These are phyloP conservation scores for Tenthredo notha DNA, from an alignment of 2,888 invertebrate species.

Conservation along the genomic window DNA sequence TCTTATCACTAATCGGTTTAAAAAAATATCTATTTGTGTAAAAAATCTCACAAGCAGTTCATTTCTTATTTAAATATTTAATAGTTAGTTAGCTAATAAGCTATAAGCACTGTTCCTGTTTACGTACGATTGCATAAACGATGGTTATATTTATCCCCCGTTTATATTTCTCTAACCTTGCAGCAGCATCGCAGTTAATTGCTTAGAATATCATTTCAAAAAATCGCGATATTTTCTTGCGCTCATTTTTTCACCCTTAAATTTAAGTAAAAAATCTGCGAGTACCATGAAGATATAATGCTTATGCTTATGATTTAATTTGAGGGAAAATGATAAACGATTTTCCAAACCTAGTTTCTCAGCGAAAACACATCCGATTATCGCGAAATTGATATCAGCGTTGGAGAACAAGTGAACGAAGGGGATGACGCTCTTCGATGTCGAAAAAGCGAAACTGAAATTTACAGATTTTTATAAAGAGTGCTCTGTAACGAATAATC, in stretches of 20 bases:
- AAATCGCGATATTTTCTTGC: background rate
- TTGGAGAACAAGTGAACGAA: no score
- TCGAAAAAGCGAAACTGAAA: no score
- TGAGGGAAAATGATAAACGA: no score
- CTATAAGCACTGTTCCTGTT: constrained; percentile 14
- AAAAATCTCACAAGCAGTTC: background rate
- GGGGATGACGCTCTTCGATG: no score
- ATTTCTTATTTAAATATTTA: background rate
- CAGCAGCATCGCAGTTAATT: constrained; percentile 9
- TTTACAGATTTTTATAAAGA: no score
- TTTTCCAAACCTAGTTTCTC: no score
- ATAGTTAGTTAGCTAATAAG: background rate
- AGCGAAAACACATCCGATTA: no score
- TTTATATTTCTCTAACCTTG: constrained; percentile 63
- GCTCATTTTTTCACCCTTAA: background rate
- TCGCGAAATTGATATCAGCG: no score
- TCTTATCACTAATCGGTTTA: background rate
- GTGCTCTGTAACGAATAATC: no score
- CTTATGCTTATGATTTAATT: background rate
- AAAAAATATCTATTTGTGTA: background rate
- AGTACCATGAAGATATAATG: no score
- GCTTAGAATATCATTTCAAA: constrained; percentile 1
- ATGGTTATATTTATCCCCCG: constrained; percentile 58
- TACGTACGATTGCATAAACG: constrained; percentile 59
- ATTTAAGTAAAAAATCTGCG: background rate